Percentiles rank a stretch among this genome's conserved stretches.
phyloP scores from a whole-genome alignment of 2,113 vertebrate species.

The Agapornis roseicollis region DNA sequence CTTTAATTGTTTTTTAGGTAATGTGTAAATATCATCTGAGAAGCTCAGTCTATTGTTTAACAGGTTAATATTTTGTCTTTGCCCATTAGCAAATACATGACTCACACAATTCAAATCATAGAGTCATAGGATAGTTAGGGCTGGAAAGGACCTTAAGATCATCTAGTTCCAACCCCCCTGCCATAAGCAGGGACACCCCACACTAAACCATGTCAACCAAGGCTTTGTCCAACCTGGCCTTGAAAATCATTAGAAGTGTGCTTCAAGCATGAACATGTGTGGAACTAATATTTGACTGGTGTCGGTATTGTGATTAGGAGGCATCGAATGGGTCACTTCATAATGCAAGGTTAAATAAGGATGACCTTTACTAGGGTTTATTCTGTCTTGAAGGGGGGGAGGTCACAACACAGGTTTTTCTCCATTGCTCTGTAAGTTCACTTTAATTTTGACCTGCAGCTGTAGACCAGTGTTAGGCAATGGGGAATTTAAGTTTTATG shows the following conservation, averaged over 20 bases:
- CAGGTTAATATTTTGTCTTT: conserved; percentile 50
- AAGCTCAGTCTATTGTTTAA: conserved; percentile 12
- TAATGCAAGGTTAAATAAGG: conserved; percentile 50
- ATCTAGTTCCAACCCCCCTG: too few relatives aligned
- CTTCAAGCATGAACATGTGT: neutral
- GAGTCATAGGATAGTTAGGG: too few relatives aligned
- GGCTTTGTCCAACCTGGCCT: too few relatives aligned
- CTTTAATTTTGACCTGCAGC: neutral
- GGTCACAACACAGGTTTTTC: neutral
- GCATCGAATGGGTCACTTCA: conserved; percentile 24
- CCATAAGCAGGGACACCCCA: too few relatives aligned
- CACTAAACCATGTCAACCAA: too few relatives aligned
- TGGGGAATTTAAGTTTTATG: neutral
- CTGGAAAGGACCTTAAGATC: too few relatives aligned
- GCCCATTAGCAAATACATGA: conserved; percentile 54
- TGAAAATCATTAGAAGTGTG: conserved; percentile 41
- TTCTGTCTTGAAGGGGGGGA: neutral
- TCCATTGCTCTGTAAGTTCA: neutral
- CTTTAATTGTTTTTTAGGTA: neutral
- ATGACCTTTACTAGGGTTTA: conserved; percentile 5
- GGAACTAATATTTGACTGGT: conserved; percentile 52
- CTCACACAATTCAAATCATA: conserved; percentile 39
- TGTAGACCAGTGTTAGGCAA: neutral
- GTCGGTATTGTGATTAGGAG: neutral
- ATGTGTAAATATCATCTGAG: neutral